Conservation (phyloP, 2,797 vertebrate genomes). For the Mallotus villosus region DNA sequence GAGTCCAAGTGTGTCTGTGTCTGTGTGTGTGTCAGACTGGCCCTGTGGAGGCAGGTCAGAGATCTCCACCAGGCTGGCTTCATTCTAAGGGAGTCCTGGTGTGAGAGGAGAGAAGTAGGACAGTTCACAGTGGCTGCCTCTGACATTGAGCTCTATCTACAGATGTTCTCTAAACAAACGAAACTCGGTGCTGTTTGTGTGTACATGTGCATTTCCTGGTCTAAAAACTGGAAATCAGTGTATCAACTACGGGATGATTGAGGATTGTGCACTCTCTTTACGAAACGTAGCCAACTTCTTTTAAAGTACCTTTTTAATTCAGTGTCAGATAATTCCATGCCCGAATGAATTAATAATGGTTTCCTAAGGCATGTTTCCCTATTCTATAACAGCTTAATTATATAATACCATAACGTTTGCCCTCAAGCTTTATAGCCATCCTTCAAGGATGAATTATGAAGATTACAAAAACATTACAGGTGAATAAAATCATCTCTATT, state of each 20-base stretch:
- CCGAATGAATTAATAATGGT: constrained; percentile 22
- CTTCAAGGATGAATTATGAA: background rate
- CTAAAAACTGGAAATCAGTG: background rate
- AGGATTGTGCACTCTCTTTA: background rate
- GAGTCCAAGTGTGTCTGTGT: background rate
- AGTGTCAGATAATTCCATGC: constrained; percentile 4
- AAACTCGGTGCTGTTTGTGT: background rate
- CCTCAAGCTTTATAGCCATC: background rate
- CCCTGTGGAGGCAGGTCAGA: background rate
- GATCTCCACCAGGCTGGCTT: background rate
- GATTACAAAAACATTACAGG: background rate
- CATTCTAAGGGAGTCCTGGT: background rate
- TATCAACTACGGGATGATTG: background rate
- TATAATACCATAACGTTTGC: constrained; percentile 2
- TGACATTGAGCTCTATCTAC: constrained; percentile 12
- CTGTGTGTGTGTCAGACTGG: background rate
- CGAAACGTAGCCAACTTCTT: background rate
- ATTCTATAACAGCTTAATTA: constrained; percentile 10
- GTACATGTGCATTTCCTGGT: background rate
- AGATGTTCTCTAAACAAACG: constrained; percentile 13
- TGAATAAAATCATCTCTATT: background rate
- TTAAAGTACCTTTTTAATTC: background rate
- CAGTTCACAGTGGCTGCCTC: constrained; percentile 20
- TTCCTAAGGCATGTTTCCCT: background rate
- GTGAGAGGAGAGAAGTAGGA: constrained; percentile 30